Base-by-base conservation (phyloP, 2,888 invertebrate species). In the Hemaris fuciformis region DNA sequence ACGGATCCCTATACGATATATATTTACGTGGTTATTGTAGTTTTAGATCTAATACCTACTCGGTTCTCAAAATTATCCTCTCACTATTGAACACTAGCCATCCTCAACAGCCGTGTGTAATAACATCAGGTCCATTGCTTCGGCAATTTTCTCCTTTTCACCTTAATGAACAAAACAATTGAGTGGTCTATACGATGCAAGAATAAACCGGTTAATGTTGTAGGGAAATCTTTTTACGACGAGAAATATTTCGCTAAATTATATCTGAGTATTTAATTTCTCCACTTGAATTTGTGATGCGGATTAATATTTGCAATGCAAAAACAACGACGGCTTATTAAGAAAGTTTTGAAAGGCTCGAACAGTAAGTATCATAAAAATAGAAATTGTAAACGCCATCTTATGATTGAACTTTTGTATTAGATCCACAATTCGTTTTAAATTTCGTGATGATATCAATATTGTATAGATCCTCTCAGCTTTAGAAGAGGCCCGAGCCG, bases 91-190 rank as follows among this genome's bases (percentile, higher is more conserved):
- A n/a, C 45, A 46, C 8, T 53, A 8, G 8, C 27, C 18, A 10
- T 18, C 53, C 53, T 0, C 3, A 31, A 18, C 18, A 10, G 18
- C 53, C 15, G 18, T 53, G 31, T 68, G 61, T 42, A 48, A 34
- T 22, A 15, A 23, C 25, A 3, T 7, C 41, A 41, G 10, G 48
- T 41, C 34, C 38, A 34, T 41, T 61, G 43, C 48, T 45, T 34
- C 25, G 31, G 22, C 70, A 60, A 77, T 80, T 83, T 83, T 81
- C 83, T 77, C 77, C 66, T 72, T 81, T 83, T 79, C 79, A 73
- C 81, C 64, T 67, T 77, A 84, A 83, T 76, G 75, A 80, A 80
- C 73, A 65, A 73, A 74, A 79, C 75, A 73, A 80, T 79, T 71
- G 76, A 66, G 48, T 62, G 53, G 53, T 62, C 57, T 7, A 61